These are phyloP conservation scores for Cairina moschata DNA, from an alignment of 2,113 vertebrate genomes.

Conservation along the genomic window DNA sequence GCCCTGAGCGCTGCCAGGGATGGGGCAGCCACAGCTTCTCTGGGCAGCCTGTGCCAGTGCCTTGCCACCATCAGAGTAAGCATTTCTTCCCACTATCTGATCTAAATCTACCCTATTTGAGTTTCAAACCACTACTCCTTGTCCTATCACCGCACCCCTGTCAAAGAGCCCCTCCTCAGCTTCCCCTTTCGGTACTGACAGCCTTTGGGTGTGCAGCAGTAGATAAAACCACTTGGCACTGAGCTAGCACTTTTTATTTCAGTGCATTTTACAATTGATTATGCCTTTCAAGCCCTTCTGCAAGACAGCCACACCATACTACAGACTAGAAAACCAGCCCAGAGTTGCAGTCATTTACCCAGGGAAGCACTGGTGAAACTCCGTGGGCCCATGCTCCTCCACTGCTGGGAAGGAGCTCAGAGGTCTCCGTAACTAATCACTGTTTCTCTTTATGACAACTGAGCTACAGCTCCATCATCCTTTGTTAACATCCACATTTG, in stretches of 20 bases:
- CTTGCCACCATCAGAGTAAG: no score
- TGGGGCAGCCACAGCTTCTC: no score
- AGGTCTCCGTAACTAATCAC: slow-evolving; percentile 13
- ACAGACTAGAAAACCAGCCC: neutral
- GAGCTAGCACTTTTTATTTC: slow-evolving; percentile 38
- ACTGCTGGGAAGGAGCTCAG: neutral
- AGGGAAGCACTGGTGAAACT: neutral
- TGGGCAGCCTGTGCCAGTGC: no score
- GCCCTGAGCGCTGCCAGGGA: no score
- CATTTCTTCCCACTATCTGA: no score
- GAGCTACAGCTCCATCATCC: neutral
- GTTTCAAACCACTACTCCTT: no score
- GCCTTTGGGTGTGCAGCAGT: slow-evolving; percentile 21
- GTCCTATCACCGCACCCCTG: no score
- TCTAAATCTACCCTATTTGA: no score
- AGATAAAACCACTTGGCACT: slow-evolving; percentile 42
- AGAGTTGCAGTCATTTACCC: neutral
- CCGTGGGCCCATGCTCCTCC: neutral
- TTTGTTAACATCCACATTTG: neutral
- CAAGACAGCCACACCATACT: neutral
- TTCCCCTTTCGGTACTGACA: no score
- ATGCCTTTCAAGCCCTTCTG: neutral
- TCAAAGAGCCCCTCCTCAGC: no score
- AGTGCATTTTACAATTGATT: slow-evolving; percentile 13
- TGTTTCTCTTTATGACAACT: neutral